Evolutionary conservation across 2,888 invertebrate genomes (phyloP).

Genomic region (Scaptomyza parva): DNA sequence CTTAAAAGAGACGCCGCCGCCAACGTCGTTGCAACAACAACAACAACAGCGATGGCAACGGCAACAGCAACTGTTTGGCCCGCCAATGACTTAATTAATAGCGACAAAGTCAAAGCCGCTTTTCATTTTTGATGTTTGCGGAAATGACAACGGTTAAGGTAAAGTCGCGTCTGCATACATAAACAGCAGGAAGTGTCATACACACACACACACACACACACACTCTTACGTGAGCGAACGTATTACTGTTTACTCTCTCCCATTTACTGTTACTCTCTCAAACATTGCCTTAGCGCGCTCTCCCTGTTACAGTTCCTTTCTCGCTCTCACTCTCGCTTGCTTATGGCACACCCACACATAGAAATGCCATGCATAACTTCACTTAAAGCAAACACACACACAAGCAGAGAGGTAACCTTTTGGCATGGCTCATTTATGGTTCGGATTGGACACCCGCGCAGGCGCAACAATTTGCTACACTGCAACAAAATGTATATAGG

Average conservation of each 20-base stretch:
- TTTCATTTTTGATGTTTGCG: slow-evolving; percentile 46
- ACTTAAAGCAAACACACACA: slow-evolving; percentile 7
- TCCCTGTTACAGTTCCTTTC: neutral
- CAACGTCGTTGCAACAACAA: slow-evolving; percentile 28
- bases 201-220: neutral
- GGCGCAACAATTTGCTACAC: slow-evolving; percentile 3
- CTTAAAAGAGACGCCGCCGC: slow-evolving; percentile 72
- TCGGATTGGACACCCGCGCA: slow-evolving; percentile 58
- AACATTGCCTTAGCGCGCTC: neutral
- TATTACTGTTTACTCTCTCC: no score
- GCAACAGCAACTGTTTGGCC: slow-evolving; percentile 31
- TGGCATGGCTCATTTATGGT: slow-evolving; percentile 59
- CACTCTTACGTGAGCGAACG: no score
- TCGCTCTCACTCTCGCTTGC: neutral
- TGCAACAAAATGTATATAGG: no score
- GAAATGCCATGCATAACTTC: slow-evolving; percentile 50
- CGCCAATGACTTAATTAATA: slow-evolving; percentile 78
- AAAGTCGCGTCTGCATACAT: slow-evolving; percentile 47
- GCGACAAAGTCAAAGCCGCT: slow-evolving; percentile 68
- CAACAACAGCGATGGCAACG: neutral
- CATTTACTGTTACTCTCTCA: neutral
- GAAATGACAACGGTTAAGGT: slow-evolving; percentile 62
- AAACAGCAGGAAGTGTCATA: slow-evolving; percentile 60
- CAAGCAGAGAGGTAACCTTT: slow-evolving; percentile 41
- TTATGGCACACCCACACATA: slow-evolving; percentile 42